Evolutionary conservation across 2,113 vertebrate species (phyloP), one percentile per base, ranked within the genome.

Genomic region (Pithys albifrons): DNA sequence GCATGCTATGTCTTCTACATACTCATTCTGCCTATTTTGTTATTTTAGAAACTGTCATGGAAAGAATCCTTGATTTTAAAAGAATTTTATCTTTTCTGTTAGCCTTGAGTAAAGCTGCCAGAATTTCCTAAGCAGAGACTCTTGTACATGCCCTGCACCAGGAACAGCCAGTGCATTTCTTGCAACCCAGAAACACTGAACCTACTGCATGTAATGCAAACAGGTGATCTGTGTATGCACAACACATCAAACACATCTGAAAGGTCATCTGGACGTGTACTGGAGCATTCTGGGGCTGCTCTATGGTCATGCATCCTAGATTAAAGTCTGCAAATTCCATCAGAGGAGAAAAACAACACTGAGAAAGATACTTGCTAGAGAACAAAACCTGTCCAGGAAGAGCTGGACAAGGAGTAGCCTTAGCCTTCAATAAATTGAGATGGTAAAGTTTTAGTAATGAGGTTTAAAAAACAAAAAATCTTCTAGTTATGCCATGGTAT

Each of bases 31-130:
- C 55, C 43, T 80, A 9, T 84, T 85, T 52, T 81, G 41, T 71
- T 86, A 33, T 58, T 85, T 89, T 66, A 59, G 43, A 90, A 85
- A 80, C 67, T 70, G 61, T 48, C 46, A 67, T 52, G 69, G 78
- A 74, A 73, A 83, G 33, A 89, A 67, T 71, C 43, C 24, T 83
- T 62, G 10, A 64, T 76, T 92, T 87, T 72, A 43, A 33, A 85
- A 69, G 10, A 55, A 23, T 78, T 51, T 61, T 91, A 54, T 78
- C 22, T 87, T 54, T 94, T 72, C 62, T 85, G 19, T 76, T 66
- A 70, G 59, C 45, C 65, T 78, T 88, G 76, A 88, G 80, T 91
- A 91, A 80, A 93, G 48, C 69, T 95, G 72, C 55, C 86, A 76
- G 75, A 66, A 58, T 55, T 77, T 55, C 69, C 72, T 66, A 55